These are phyloP conservation scores for Rhagonycha lutea DNA, from an alignment of 2,888 invertebrate species.

Conservation along the genomic window DNA sequence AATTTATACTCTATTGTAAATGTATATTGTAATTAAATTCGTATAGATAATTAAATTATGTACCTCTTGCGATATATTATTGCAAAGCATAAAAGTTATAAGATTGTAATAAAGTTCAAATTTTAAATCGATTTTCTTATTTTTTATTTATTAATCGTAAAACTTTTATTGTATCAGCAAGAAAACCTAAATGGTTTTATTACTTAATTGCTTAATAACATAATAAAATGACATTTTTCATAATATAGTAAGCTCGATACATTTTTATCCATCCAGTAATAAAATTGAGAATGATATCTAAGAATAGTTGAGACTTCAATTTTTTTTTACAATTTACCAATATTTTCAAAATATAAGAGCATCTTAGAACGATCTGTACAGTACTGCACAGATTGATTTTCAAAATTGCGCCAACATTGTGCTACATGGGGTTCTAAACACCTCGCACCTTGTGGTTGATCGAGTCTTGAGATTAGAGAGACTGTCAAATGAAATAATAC, in stretches of 20 bases:
- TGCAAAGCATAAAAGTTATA: constrained; percentile 20
- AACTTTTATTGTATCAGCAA: neutral
- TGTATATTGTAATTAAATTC: constrained; percentile 22
- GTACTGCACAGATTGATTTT: no score
- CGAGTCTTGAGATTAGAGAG: no score
- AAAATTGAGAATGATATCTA: no score
- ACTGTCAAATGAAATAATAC: no score
- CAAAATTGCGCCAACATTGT: no score
- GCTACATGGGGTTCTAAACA: no score
- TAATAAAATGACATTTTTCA: neutral
- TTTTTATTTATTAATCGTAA: neutral
- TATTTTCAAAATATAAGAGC: no score
- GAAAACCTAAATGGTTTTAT: neutral
- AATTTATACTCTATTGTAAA: constrained; percentile 24
- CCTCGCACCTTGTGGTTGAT: no score
- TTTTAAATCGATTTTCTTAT: neutral
- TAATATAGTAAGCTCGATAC: neutral
- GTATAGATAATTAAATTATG: constrained; percentile 21
- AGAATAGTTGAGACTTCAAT: no score
- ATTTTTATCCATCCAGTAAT: no score
- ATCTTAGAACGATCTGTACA: no score
- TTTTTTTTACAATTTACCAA: no score
- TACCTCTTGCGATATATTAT: constrained; percentile 25
- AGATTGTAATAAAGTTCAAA: constrained; percentile 28
- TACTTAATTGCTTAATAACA: neutral